Conservation (phyloP, 2,113 vertebrate genomes). For the Tonatia bakeri region DNA sequence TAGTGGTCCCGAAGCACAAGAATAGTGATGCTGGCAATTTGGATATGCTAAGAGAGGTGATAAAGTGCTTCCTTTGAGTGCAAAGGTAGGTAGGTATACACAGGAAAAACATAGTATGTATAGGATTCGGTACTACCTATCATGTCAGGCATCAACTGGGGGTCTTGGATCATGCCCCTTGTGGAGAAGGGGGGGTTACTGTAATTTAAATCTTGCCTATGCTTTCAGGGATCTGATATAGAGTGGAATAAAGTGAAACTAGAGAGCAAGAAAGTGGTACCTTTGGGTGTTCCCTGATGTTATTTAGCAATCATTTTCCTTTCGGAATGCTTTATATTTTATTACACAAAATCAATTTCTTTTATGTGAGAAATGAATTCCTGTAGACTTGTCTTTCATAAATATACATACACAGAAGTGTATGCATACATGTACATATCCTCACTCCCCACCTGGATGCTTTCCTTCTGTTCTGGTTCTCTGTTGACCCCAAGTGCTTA, state of each 20-base stretch:
- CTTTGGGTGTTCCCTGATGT: neutral
- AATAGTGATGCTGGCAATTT: neutral
- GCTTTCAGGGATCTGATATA: neutral
- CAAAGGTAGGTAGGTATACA: neutral
- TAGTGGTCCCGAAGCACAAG: too few relatives aligned
- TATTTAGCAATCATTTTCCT: neutral
- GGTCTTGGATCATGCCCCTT: neutral
- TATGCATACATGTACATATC: neutral
- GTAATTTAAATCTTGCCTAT: neutral
- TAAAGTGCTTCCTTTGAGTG: neutral
- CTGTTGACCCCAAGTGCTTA: neutral
- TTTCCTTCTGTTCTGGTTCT: constrained; percentile 21
- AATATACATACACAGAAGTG: neutral
- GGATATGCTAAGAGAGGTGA: neutral
- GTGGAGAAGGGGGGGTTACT: neutral
- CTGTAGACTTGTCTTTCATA: neutral
- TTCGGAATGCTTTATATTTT: neutral
- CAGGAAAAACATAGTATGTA: neutral
- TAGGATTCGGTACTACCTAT: neutral
- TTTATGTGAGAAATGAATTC: neutral
- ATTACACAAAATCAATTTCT: neutral
- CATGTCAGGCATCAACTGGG: neutral
- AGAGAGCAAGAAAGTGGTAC: neutral
- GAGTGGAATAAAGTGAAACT: neutral
- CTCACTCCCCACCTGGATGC: neutral